A percentile compares a stretch with the other conserved stretches of the same genome.
These are phyloP conservation scores for Caenorhabditis sulstoni DNA, from an alignment of 2,888 invertebrate genomes.

Conservation along the genomic window DNA sequence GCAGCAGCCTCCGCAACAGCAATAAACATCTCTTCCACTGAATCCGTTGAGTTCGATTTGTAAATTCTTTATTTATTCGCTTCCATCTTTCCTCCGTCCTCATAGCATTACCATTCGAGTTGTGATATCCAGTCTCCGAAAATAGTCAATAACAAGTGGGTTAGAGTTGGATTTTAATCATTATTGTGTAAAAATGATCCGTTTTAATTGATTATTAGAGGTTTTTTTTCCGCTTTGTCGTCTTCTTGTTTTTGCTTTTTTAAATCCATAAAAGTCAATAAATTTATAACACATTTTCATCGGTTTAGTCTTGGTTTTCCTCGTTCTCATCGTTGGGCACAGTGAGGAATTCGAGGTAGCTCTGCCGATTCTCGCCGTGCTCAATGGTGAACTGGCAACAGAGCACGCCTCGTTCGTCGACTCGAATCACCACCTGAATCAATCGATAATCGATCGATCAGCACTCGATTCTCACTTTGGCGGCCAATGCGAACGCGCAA, in stretches of 20 bases:
- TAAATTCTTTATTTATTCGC: conserved; percentile 12
- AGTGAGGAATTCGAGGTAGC: conserved; percentile 61
- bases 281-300: background rate
- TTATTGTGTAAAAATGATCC: background rate
- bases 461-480: conserved; percentile 16
- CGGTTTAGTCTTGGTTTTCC: conserved; percentile 4
- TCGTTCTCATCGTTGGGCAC: conserved; percentile 37
- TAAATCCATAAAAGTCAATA: background rate
- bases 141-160: conserved; percentile 1
- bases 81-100: background rate
- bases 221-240: background rate
- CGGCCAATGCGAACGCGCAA: conserved; percentile 22
- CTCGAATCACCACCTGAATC: conserved; percentile 57
- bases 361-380: conserved; percentile 47
- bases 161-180: background rate
- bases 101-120: background rate
- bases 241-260: background rate
- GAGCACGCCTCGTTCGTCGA: conserved; percentile 61
- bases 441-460: too few species aligned
- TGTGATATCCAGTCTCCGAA: conserved; percentile 8
- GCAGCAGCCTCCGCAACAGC: conserved; percentile 26
- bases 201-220: background rate
- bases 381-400: conserved; percentile 61
- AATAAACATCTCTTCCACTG: background rate
- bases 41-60: background rate